Conservation (phyloP, 1,140 invertebrate species). For the Odontomachus brunneus region DNA sequence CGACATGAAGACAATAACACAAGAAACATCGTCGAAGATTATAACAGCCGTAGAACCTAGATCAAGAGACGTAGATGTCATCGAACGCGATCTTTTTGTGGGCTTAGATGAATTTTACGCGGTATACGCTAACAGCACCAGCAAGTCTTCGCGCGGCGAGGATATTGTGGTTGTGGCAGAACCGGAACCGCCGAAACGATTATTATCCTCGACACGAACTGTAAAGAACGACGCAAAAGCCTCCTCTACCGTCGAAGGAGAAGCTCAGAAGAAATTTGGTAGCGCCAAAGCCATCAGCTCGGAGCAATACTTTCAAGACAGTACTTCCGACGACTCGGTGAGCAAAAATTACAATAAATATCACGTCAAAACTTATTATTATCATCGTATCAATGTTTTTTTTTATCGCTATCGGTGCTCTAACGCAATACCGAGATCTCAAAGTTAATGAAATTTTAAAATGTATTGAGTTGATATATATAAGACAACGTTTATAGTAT, state of each 20-base stretch:
- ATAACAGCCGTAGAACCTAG: slow-evolving; percentile 78
- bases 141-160: slow-evolving; percentile 74
- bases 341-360: slow-evolving; percentile 60
- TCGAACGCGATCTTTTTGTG: slow-evolving; percentile 67
- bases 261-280: slow-evolving; percentile 97
- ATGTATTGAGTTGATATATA: no score
- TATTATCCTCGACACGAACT: slow-evolving; percentile 64
- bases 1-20: slow-evolving; percentile 97
- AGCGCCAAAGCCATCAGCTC: slow-evolving; percentile 99
- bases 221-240: slow-evolving; percentile 66
- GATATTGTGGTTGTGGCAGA: slow-evolving; percentile 81
- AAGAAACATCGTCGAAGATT: slow-evolving; percentile 87
- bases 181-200: slow-evolving; percentile 78
- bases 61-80: slow-evolving; percentile 72
- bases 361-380: neutral
- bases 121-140: slow-evolving; percentile 58
- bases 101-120: slow-evolving; percentile 74
- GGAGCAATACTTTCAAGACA: slow-evolving; percentile 96
- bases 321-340: slow-evolving; percentile 88
- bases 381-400: no score
- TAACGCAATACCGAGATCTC: no score
- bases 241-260: slow-evolving; percentile 80
- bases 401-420: no score
- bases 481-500: no score
- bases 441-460: no score